Base-by-base conservation (phyloP, 2,113 vertebrate species). In the Micronycteris hirsuta region DNA sequence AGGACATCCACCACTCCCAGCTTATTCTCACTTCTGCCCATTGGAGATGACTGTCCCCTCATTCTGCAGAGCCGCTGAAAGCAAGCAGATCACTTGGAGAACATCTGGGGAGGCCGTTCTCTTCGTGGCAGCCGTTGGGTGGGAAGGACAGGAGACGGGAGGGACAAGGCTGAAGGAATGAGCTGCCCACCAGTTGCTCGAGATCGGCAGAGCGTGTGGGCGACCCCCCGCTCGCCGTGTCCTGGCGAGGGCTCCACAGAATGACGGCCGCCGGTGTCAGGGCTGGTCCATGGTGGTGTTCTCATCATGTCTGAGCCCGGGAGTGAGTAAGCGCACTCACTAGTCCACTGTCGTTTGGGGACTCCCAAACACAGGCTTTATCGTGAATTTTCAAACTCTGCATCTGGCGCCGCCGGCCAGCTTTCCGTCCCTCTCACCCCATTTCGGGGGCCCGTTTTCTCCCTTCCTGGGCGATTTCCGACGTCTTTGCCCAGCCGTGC, bases 1-100 rank as follows among this genome's bases (percentile, higher is more conserved):
- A 77, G 83, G 0, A 43, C 70, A 28, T 20, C 26, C 4, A 14
- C 28, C 3, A 22, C 0, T 36, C 49, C 63, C 17, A 52, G 7
- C 12, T 43, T 31, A 49, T 38, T 65, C 28, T 67, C 61, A 56
- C 49, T 95, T 84, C 82, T 78, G 76, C 38, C 58, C 36, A 36
- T n/a, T 7, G 5, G 43, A 22, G 2, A 6, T 73, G 26, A 13
- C 73, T 92, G 49, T 16, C 13, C 58, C n/a, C n/a, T 45, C 12
- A 17, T 83, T 45, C 17, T 41, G 74, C 22, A 14, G 68, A 52
- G 47, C 45, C 88, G 54, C 4, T 0, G 41, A 94, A 94, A 38
- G n/a, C 63, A 38, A 71, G 33, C 41, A 47, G 28, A 14, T 0
- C 0, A 0, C 0, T 33, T 16, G 3, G 43, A 67, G 33, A 43